Evolutionary conservation across 1,140 invertebrate species (phyloP), one percentile per base, ranked within the genome.

Genomic region (Zeugodacus cucurbitae): DNA sequence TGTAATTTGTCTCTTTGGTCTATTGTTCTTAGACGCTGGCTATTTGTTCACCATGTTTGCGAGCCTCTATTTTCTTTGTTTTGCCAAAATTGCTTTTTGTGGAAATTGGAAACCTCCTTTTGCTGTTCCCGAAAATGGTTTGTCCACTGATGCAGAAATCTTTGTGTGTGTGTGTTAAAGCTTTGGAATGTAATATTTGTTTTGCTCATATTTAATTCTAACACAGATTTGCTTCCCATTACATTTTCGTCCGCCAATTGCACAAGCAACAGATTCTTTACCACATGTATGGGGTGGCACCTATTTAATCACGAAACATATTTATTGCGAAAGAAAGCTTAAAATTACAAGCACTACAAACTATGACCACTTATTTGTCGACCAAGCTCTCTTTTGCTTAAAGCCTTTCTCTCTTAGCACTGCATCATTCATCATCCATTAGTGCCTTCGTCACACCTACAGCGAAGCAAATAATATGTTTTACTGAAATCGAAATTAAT

Each of bases 41-140:
- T 82, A 54, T 29, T 54, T 54, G 74, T 26, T 82, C 41, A 26
- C 41, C 5, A 29, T 54, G 22, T 82, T 4, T 26, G 74, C 41
- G 11, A 8, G 74, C 20, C 14, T 82, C 41, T 8, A 48, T n/a
- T 82, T 26, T 82, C 22, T 20, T 41, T 67, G 29, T 44, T 48
- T 74, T 88, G 87, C 67, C 67, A 78, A 88, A 88, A 88, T 78
- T 57, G 54, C 67, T 88, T 78, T 78, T 88, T 88, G 87, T 10
- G 87, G 87, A 78, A 88, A 88, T 88, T 78, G 67, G 29, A 88
- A 37, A 32, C 32, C 37, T 26, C 6, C 34, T 58, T 67, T 62
- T 48, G 8, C 5, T 11, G 62, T 14, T 54, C 14, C 5, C 82
- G n/a, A 86, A 17, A 86, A 29, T 48, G 20, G 44, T 29, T 54